A percentile compares a stretch with the other conserved stretches of the same genome.
phyloP scores from a whole-genome alignment of 2,113 vertebrate species.

The Myodes glareolus region DNA sequence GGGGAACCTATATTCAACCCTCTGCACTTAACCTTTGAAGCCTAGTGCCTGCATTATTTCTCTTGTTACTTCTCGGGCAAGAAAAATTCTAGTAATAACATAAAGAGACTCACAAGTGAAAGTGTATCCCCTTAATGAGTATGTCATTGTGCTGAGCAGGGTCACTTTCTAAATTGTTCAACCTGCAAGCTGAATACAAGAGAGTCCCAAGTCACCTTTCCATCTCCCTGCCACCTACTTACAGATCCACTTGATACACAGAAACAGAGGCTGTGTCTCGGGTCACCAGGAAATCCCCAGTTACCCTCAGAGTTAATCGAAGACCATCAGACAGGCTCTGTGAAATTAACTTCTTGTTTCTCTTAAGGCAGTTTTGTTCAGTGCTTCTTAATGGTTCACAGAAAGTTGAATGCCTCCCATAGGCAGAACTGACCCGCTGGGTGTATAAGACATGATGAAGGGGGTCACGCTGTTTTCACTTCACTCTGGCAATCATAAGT shows the following conservation, averaged over 20 bases:
- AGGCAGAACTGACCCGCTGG: background rate
- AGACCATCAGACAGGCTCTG: background rate
- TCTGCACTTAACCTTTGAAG: background rate
- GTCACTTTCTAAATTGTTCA: background rate
- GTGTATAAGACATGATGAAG: background rate
- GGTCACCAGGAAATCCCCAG: background rate
- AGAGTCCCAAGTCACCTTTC: background rate
- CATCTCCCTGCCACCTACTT: background rate
- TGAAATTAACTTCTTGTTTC: slow-evolving; percentile 38
- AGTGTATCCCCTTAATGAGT: background rate
- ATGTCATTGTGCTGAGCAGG: background rate
- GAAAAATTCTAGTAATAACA: background rate
- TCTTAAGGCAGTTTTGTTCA: background rate
- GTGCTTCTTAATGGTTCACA: background rate
- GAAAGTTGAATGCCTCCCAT: slow-evolving; percentile 5
- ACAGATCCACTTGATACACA: background rate
- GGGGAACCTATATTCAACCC: background rate
- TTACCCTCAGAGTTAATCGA: background rate
- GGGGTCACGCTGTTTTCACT: background rate
- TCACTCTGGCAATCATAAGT: background rate
- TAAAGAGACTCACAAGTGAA: background rate
- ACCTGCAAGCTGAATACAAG: background rate
- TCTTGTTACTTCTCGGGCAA: background rate
- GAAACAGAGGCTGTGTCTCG: background rate
- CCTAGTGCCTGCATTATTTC: background rate